phyloP scores from a whole-genome alignment of 2,888 invertebrate genomes.

The Galeopsomyia nigrocyanea region DNA sequence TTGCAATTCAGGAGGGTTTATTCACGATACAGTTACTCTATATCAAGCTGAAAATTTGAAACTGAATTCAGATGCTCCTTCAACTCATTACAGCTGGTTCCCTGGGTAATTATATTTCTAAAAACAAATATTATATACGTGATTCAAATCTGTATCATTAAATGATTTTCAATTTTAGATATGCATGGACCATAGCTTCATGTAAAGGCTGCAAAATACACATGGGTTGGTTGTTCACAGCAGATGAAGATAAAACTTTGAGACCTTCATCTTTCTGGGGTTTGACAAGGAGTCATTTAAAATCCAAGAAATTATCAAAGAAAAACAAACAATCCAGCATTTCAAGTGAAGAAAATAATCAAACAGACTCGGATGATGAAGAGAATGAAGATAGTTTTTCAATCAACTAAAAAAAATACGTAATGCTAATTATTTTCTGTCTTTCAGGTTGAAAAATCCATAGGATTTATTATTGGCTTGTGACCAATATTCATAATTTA shows the following conservation, averaged over 20 bases:
- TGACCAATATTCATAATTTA: constrained; percentile 10
- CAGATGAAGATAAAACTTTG: constrained; percentile 71
- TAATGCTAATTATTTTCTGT: neutral
- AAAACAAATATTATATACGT: constrained; percentile 32
- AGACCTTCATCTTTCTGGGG: constrained; percentile 81
- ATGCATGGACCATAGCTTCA: constrained; percentile 84
- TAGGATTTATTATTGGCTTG: constrained; percentile 6
- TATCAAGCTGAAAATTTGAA: constrained; percentile 71
- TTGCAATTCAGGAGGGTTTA: constrained; percentile 83
- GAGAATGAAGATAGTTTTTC: constrained; percentile 1
- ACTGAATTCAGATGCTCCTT: constrained; percentile 72
- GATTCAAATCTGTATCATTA: constrained; percentile 24
- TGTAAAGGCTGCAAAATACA: constrained; percentile 79
- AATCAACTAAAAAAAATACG: constrained; percentile 5
- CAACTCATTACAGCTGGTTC: constrained; percentile 87
- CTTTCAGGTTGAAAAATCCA: constrained; percentile 6
- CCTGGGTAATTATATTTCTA: constrained; percentile 75
- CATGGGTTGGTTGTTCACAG: constrained; percentile 87
- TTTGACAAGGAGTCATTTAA: constrained; percentile 73
- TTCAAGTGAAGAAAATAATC: constrained; percentile 48
- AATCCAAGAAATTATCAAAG: constrained; percentile 46
- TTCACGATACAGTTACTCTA: constrained; percentile 86
- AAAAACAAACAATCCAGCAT: constrained; percentile 29
- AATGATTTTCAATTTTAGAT: constrained; percentile 70
- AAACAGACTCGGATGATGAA: constrained; percentile 20